Evolutionary conservation across 2,797 vertebrate genomes (phyloP).

Genomic region (Chrosomus eos): DNA sequence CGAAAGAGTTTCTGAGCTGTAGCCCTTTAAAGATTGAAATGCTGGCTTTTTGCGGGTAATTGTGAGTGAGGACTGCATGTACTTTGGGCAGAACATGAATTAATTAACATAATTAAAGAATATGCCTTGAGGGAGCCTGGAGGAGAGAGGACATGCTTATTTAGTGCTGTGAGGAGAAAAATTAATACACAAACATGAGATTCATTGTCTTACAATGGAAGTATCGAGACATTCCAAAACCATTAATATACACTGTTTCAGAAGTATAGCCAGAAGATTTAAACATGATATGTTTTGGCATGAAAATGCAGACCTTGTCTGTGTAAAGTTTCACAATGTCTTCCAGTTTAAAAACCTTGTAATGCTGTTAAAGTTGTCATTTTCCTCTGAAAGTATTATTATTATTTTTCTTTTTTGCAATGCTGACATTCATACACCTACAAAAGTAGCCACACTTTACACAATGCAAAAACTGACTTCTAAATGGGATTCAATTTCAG

Average conservation of each 20-base stretch:
- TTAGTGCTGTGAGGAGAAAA: constrained; percentile 47
- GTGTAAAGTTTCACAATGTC: not conserved
- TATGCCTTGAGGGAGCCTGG: constrained; percentile 57
- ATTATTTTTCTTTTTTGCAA: not conserved
- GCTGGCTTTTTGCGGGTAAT: constrained; percentile 37
- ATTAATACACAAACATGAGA: constrained; percentile 11
- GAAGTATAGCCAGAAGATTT: not conserved
- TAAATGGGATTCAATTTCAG: not conserved
- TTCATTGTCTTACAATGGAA: not conserved
- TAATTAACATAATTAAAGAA: constrained; percentile 66
- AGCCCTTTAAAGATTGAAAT: constrained; percentile 48
- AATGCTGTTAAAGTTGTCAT: not conserved
- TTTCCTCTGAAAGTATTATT: not conserved
- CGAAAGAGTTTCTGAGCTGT: constrained; percentile 63
- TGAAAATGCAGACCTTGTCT: not conserved
- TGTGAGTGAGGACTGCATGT: constrained; percentile 50
- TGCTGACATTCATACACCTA: not conserved
- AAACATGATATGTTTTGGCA: not conserved
- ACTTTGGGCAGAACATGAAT: constrained; percentile 61
- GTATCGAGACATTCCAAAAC: not conserved
- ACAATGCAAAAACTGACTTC: not conserved
- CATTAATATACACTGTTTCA: not conserved
- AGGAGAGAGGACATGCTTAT: constrained; percentile 53
- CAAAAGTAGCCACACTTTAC: not conserved
- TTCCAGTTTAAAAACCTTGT: not conserved